Percentiles rank a stretch among this genome's conserved stretches.
These are phyloP conservation scores for Orius insidiosus DNA, from an alignment of 1,140 invertebrate genomes.

Conservation along the genomic window DNA sequence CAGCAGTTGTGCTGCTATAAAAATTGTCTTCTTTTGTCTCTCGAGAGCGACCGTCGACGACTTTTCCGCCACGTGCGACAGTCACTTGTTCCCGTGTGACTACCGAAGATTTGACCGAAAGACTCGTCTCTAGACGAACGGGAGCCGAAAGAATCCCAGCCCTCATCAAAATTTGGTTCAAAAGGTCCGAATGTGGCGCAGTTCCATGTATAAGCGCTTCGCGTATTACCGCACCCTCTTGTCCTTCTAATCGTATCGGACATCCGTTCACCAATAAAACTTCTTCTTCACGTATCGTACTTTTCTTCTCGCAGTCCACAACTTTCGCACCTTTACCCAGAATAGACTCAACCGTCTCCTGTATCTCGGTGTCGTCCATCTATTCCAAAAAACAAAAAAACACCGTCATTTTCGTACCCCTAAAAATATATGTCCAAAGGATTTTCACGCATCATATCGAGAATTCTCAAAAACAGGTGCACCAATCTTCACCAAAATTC, in stretches of 20 bases:
- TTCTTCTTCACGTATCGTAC: constrained; percentile 51
- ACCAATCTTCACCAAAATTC: no score
- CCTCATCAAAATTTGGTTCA: constrained; percentile 46
- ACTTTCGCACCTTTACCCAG: constrained; percentile 56
- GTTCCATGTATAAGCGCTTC: constrained; percentile 50
- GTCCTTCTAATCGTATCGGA: constrained; percentile 46
- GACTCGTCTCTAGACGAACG: constrained; percentile 50
- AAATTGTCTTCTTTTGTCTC: constrained; percentile 57
- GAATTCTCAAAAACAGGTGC: no score
- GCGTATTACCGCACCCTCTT: constrained; percentile 50
- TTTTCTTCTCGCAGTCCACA: constrained; percentile 57
- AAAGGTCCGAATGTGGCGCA: constrained; percentile 49
- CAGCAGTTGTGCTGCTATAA: constrained; percentile 46
- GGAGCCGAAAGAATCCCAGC: constrained; percentile 38
- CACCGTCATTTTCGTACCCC: no score
- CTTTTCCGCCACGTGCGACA: constrained; percentile 44
- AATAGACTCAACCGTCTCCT: constrained; percentile 58
- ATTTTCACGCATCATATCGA: no score
- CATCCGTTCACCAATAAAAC: constrained; percentile 56
- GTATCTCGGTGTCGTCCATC: constrained; percentile 57
- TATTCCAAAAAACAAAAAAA: neutral
- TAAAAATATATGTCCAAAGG: neutral
- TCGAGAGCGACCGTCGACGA: constrained; percentile 50
- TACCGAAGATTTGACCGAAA: constrained; percentile 53
- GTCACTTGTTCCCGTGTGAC: constrained; percentile 56